phyloP scores from a whole-genome alignment of 2,113 vertebrate species.

The Atrichornis clamosus region DNA sequence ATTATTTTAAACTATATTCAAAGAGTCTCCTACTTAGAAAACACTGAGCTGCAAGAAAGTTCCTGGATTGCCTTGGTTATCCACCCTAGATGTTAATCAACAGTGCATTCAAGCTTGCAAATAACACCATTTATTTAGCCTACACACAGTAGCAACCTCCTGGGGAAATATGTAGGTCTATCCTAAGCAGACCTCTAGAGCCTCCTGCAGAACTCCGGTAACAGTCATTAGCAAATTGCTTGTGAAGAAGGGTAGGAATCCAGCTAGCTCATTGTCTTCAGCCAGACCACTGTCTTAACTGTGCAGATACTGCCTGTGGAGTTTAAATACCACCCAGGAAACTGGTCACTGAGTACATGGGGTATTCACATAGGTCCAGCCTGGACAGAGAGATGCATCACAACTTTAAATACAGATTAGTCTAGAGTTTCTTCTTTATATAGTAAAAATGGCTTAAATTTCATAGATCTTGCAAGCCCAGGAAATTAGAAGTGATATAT shows the following conservation, averaged over 20 bases:
- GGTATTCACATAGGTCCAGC: neutral
- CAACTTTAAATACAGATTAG: neutral
- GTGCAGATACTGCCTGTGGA: neutral
- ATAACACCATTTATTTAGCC: neutral
- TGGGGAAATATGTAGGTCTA: neutral
- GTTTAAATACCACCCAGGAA: neutral
- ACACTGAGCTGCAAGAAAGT: neutral
- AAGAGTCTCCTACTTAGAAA: neutral
- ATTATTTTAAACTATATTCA: neutral
- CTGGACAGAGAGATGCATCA: neutral
- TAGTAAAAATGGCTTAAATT: neutral
- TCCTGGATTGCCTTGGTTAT: neutral
- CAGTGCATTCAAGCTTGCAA: neutral
- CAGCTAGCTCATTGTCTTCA: neutral
- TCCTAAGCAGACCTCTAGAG: neutral
- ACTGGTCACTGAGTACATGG: neutral
- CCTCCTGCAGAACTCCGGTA: neutral
- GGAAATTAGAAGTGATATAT: neutral
- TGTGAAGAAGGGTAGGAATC: neutral
- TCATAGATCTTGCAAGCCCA: neutral
- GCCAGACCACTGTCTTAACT: neutral
- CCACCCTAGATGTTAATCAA: neutral
- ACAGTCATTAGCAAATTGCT: neutral
- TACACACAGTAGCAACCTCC: neutral
- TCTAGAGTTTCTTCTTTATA: neutral